Base-by-base conservation (phyloP, 2,113 vertebrate genomes). In the Sinosuthora webbiana region DNA sequence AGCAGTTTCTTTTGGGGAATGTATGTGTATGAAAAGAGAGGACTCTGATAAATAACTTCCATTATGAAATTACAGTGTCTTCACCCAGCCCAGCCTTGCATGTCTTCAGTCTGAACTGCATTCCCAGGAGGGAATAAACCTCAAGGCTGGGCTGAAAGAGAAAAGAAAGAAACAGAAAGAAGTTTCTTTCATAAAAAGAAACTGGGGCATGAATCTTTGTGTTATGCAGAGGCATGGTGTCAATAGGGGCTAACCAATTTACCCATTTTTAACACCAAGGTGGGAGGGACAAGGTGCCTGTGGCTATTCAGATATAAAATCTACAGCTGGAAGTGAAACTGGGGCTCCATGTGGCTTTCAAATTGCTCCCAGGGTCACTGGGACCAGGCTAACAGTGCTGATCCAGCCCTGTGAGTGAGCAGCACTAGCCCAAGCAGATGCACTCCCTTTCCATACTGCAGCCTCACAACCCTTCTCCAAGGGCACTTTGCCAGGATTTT, bases 331-430 rank as follows among this genome's bases (percentile, higher is more conserved):
- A 90, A 53, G 50, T 15, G 31, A 65, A 78, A 25, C 28, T 22
- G 1, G 3, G 55, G 25, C 23, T 70, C 44, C 24, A 45, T 0
- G 0, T 17, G 35, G 22, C 37, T 73, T 31, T 30, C 28, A 25
- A 2, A 2, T n/a, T 4, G 0, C n/a, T 67, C 44, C 39, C 22
- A 23, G 15, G 23, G 18, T 15, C 49, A 21, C 10, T 11, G 59
- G 52, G 35, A 30, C 33, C 1, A 7, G 47, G 28, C 11, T 56
- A 28, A 15, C 0, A 6, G 25, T 49, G 41, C 33, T 83, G 10
- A 4, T 25, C 22, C 22, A 50, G 6, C 42, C 42, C 14, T 39
- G 17, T 9, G 31, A 17, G 21, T 25, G 42, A 52, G 44, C 25
- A 67, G 42, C 75, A 75, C 37, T 20, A n/a, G 39, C 50, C 68